Evolutionary conservation across 2,888 invertebrate genomes (phyloP).

Genomic region (Cactoblastis cactorum): DNA sequence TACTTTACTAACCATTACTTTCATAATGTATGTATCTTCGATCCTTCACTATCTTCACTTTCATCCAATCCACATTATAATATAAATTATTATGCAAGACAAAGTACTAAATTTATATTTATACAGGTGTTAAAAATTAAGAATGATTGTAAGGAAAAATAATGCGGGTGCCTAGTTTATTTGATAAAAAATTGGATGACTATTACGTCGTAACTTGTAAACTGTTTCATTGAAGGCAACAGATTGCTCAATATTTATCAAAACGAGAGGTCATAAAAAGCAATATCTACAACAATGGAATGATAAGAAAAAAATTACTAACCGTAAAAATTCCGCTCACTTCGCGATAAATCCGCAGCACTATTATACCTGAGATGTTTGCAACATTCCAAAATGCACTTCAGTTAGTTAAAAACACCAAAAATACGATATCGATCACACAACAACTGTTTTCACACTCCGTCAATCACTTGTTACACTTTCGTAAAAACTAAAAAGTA

Average conservation of each 20-base stretch:
- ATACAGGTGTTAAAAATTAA: slow-evolving; percentile 14
- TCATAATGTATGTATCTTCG: too few species aligned
- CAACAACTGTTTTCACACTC: slow-evolving; percentile 41
- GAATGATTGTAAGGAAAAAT: slow-evolving; percentile 18
- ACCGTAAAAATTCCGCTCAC: slow-evolving; percentile 56
- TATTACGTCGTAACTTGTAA: slow-evolving; percentile 13
- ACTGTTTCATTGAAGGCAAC: slow-evolving; percentile 12
- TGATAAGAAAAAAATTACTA: slow-evolving; percentile 54
- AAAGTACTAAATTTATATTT: not conserved
- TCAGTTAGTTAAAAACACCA: slow-evolving; percentile 23
- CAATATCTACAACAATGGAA: slow-evolving; percentile 31
- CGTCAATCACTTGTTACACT: slow-evolving; percentile 43
- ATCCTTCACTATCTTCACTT: too few species aligned
- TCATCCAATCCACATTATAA: too few species aligned
- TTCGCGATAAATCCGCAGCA: slow-evolving; percentile 33
- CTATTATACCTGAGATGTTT: slow-evolving; percentile 42
- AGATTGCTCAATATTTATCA: slow-evolving; percentile 28
- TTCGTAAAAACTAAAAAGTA: slow-evolving; percentile 48
- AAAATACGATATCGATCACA: slow-evolving; percentile 24
- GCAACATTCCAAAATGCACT: slow-evolving; percentile 64
- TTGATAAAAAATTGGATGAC: slow-evolving; percentile 23
- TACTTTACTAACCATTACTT: too few species aligned
- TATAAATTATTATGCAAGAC: too few species aligned
- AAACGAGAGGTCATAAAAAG: slow-evolving; percentile 32
- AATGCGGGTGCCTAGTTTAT: slow-evolving; percentile 18